These are phyloP conservation scores for Ifrita kowaldi DNA, from an alignment of 2,113 vertebrate species.

Conservation along the genomic window DNA sequence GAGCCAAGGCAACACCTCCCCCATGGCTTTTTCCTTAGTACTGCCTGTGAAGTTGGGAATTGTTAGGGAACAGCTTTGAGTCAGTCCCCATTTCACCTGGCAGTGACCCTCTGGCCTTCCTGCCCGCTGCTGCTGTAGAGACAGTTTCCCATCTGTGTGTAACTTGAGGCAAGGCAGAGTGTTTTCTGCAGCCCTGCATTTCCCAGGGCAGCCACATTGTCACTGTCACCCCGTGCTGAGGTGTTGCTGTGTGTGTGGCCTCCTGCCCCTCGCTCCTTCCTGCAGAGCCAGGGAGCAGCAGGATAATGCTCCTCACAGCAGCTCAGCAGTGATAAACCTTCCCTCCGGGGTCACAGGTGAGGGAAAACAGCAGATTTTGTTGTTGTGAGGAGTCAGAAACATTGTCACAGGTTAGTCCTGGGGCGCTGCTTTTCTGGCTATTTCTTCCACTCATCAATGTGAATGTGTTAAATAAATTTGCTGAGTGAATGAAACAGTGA, in stretches of 20 bases:
- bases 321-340: not conserved
- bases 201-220: not conserved
- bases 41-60: not conserved
- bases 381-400: not conserved
- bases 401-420: not conserved
- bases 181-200: not conserved
- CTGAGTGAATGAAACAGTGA: not conserved
- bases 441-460: not conserved
- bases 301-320: not conserved
- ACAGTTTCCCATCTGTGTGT: not conserved
- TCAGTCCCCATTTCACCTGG: not conserved
- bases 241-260: not conserved
- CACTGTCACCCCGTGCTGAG: fast-evolving
- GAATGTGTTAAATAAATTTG: not conserved
- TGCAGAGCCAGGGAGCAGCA: not conserved
- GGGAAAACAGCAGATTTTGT: not conserved
- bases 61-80: not conserved
- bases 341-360: not conserved
- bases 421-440: not conserved
- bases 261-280: not conserved
- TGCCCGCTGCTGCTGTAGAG: fast-evolving
- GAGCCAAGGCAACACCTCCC: not conserved
- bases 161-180: not conserved
- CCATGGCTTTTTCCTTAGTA: not conserved
- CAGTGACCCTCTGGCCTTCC: not conserved